Conservation (phyloP, 2,113 vertebrate species). For the Microcebus lehilahytsara region DNA sequence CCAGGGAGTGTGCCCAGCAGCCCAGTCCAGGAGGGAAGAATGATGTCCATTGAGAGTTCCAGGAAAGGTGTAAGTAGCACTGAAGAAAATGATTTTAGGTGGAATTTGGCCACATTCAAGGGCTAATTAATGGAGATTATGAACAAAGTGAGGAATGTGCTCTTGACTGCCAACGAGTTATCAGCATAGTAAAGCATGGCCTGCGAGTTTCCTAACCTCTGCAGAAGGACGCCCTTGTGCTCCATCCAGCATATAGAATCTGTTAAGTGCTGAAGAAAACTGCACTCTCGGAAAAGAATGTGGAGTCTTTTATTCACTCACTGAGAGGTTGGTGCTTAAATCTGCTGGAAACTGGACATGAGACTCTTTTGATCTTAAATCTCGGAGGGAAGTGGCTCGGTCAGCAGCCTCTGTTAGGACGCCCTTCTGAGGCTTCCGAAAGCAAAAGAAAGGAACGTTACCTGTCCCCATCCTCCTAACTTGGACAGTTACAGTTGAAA, state of each 20-base stretch:
- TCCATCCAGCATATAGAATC: neutral
- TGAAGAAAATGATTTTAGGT: conserved; percentile 61
- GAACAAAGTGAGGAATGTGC: conserved; percentile 67
- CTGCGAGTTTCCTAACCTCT: neutral
- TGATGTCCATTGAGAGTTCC: conserved; percentile 61
- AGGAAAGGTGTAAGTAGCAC: conserved; percentile 25
- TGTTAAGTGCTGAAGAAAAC: conserved; percentile 30
- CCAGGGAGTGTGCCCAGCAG: conserved; percentile 13
- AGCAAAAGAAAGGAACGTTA: neutral
- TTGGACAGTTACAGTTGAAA: neutral
- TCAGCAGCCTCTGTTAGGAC: neutral
- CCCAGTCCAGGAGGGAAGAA: neutral
- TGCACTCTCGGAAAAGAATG: neutral
- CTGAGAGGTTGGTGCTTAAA: neutral
- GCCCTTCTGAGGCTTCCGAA: neutral
- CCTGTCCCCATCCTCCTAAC: neutral
- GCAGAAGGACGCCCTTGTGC: conserved; percentile 11
- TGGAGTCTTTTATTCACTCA: conserved; percentile 41
- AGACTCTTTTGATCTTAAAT: conserved; percentile 44
- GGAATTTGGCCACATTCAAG: conserved; percentile 64
- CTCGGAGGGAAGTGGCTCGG: neutral
- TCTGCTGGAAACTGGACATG: neutral
- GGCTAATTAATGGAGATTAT: conserved; percentile 60
- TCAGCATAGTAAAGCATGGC: neutral
- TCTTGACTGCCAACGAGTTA: conserved; percentile 18